A percentile compares a stretch with the other conserved stretches of the same genome.
phyloP scores from a whole-genome alignment of 2,113 vertebrate species.

The Dromas ardeola region DNA sequence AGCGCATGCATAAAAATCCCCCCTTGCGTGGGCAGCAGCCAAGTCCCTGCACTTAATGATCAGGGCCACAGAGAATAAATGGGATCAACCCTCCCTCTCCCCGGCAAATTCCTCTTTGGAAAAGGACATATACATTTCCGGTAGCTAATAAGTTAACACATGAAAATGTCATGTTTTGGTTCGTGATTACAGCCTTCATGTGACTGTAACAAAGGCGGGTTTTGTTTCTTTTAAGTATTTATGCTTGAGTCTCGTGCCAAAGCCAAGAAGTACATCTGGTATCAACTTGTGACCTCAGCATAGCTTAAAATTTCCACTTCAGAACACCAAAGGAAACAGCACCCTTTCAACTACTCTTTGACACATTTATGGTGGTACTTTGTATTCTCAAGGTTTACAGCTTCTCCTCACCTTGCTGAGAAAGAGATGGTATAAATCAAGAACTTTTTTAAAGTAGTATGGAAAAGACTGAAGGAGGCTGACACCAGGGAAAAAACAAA shows the following conservation, averaged over 20 bases:
- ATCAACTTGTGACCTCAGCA: slow-evolving; percentile 16
- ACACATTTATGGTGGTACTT: background rate
- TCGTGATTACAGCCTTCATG: background rate
- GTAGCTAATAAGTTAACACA: background rate
- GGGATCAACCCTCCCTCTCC: background rate
- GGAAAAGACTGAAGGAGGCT: background rate
- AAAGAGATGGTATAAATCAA: background rate
- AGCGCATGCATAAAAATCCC: background rate
- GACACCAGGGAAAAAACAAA: background rate
- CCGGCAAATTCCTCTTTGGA: background rate
- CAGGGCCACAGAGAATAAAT: background rate
- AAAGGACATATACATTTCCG: background rate
- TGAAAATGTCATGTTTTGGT: background rate
- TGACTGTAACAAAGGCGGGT: background rate
- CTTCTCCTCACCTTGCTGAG: background rate
- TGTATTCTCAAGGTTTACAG: background rate
- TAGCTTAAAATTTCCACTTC: background rate
- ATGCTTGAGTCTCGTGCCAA: background rate
- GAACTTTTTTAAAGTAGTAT: background rate
- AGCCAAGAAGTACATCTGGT: slow-evolving; percentile 19
- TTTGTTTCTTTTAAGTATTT: background rate
- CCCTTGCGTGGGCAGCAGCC: background rate
- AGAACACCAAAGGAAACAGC: background rate
- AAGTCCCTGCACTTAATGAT: background rate
- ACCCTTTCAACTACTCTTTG: background rate